A percentile compares a stretch with the other conserved stretches of the same genome.
phyloP scores from a whole-genome alignment of 2,888 invertebrate species.

The Acleris laterana region DNA sequence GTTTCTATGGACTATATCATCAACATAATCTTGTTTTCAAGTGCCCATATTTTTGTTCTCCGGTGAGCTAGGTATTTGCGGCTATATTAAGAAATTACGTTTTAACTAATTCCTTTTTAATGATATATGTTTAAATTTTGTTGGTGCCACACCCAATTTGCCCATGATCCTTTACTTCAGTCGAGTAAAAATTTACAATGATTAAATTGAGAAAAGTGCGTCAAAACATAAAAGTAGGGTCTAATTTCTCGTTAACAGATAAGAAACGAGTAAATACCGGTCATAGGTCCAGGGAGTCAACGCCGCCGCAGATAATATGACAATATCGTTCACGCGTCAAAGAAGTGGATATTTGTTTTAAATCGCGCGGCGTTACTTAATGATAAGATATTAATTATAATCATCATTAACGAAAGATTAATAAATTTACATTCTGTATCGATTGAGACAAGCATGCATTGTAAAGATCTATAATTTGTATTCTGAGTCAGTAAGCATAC shows the following conservation, averaged over 20 bases:
- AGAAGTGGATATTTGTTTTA: constrained; percentile 16
- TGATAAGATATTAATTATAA: constrained; percentile 18
- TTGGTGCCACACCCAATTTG: too few species aligned
- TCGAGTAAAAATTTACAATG: not conserved
- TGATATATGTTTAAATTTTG: too few species aligned
- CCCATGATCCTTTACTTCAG: too few species aligned
- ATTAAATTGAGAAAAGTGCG: not conserved
- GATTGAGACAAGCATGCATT: too few species aligned
- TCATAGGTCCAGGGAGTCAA: constrained; percentile 67
- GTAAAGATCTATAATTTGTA: too few species aligned
- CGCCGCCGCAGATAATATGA: constrained; percentile 58
- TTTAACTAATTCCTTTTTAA: too few species aligned
- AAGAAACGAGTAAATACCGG: constrained; percentile 73
- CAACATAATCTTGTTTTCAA: too few species aligned
- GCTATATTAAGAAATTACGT: too few species aligned
- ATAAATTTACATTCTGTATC: not conserved
- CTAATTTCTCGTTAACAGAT: constrained; percentile 71
- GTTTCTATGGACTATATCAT: too few species aligned
- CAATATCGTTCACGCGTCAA: constrained; percentile 33
- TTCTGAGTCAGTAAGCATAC: too few species aligned
- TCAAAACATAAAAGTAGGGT: constrained; percentile 43
- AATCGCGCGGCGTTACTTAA: constrained; percentile 8
- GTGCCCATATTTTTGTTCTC: too few species aligned
- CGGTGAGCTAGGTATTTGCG: too few species aligned
- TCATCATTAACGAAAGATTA: constrained; percentile 17